These are phyloP conservation scores for Agrotis clavis DNA, from an alignment of 2,888 invertebrate genomes.

Conservation along the genomic window DNA sequence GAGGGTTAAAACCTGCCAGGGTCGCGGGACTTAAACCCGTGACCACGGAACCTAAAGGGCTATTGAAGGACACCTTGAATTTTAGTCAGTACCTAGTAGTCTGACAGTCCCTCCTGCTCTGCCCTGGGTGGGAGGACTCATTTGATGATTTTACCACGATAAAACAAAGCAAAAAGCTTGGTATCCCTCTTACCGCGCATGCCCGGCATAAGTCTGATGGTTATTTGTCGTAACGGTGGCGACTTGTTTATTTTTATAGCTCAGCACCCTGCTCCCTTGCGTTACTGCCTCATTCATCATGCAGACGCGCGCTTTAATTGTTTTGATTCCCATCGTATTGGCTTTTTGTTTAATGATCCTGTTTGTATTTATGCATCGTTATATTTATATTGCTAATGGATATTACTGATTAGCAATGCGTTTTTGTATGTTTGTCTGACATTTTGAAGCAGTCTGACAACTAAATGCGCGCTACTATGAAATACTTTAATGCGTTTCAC, in stretches of 20 bases:
- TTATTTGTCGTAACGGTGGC: constrained; percentile 67
- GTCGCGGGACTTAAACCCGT: too few relatives aligned
- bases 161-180: not conserved
- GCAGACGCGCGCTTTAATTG: constrained; percentile 58
- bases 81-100: too few relatives aligned
- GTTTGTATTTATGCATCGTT: constrained; percentile 25
- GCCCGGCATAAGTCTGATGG: constrained; percentile 59
- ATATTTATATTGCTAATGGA: not conserved
- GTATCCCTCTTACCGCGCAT: constrained; percentile 61
- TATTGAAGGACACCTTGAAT: too few relatives aligned
- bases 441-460: not conserved
- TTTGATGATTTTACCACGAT: too few relatives aligned
- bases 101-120: too few relatives aligned
- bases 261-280: constrained; percentile 25
- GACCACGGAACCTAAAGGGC: too few relatives aligned
- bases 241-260: constrained; percentile 73
- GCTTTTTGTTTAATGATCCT: constrained; percentile 50
- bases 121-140: too few relatives aligned
- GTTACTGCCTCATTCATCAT: constrained; percentile 62
- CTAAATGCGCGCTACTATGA: too few relatives aligned
- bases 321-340: constrained; percentile 61
- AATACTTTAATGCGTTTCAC: too few relatives aligned
- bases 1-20: too few relatives aligned
- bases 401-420: not conserved
- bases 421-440: not conserved